phyloP scores from a whole-genome alignment of 2,888 invertebrate genomes.

The Torymus tubicola region DNA sequence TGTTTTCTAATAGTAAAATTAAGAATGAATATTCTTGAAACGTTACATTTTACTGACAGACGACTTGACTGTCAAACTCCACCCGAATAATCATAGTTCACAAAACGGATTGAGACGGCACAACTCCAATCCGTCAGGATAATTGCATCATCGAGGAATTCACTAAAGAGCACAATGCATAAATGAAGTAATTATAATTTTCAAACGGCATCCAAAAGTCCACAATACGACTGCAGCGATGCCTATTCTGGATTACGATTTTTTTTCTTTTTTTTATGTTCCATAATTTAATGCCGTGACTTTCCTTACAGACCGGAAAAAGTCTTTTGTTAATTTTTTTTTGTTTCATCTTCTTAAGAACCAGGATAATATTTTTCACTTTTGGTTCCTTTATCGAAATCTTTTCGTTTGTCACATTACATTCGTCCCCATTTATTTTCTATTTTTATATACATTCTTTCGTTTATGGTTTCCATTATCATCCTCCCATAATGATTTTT shows the following conservation, averaged over 20 bases:
- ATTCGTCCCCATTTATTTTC: slow-evolving; percentile 38
- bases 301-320: slow-evolving; percentile 62
- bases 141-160: slow-evolving; percentile 42
- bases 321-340: slow-evolving; percentile 54
- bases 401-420: slow-evolving; percentile 35
- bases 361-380: slow-evolving; percentile 54
- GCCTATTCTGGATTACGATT: slow-evolving; percentile 76
- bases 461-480: slow-evolving; percentile 36
- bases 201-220: slow-evolving; percentile 76
- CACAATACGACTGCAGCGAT: slow-evolving; percentile 77
- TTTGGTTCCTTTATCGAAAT: slow-evolving; percentile 32
- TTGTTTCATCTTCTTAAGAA: slow-evolving; percentile 58
- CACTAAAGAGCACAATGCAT: slow-evolving; percentile 46
- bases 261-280: slow-evolving; percentile 59
- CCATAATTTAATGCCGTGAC: slow-evolving; percentile 52
- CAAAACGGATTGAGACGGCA: slow-evolving; percentile 30
- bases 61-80: slow-evolving; percentile 47
- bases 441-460: slow-evolving; percentile 6
- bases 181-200: slow-evolving; percentile 66
- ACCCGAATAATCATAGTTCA: slow-evolving; percentile 45
- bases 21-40: slow-evolving; percentile 15
- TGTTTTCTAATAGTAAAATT: slow-evolving; percentile 47
- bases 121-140: slow-evolving; percentile 21
- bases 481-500: slow-evolving; percentile 31
- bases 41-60: slow-evolving; percentile 48